phyloP scores from a whole-genome alignment of 2,797 vertebrate genomes.

The Propithecus deckenii region DNA sequence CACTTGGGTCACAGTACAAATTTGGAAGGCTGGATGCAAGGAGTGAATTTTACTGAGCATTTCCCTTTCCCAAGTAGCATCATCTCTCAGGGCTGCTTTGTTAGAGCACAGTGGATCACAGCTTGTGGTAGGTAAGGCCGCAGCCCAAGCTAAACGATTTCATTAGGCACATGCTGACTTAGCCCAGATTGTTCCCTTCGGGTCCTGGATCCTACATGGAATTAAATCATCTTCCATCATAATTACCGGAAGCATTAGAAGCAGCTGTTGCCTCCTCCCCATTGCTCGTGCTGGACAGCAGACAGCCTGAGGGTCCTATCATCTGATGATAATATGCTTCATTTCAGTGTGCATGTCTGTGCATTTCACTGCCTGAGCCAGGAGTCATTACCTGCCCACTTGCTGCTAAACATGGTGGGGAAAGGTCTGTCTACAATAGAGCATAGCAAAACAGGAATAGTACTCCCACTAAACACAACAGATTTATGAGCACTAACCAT shows the following conservation, averaged over 20 bases:
- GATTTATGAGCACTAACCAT: not conserved
- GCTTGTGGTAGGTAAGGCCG: constrained; percentile 43
- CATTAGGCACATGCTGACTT: constrained; percentile 66
- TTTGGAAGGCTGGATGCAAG: not conserved
- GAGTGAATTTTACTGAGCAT: constrained; percentile 29
- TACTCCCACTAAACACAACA: not conserved
- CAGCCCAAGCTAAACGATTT: constrained; percentile 55
- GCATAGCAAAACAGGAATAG: not conserved
- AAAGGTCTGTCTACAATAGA: constrained; percentile 54
- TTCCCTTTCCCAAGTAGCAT: constrained; percentile 10
- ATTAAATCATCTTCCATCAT: constrained; percentile 62
- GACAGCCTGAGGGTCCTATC: not conserved
- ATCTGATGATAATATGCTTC: not conserved
- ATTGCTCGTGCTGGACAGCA: not conserved
- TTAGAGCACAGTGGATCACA: constrained; percentile 57
- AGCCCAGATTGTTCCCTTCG: constrained; percentile 57
- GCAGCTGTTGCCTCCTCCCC: constrained; percentile 44
- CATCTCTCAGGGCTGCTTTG: constrained; percentile 53
- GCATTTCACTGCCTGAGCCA: not conserved
- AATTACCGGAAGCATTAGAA: constrained; percentile 52
- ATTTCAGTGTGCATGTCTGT: not conserved
- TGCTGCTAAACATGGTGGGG: constrained; percentile 32
- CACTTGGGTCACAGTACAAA: constrained; percentile 18
- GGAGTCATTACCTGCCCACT: constrained; percentile 27
- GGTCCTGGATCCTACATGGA: constrained; percentile 56